Conservation (phyloP, 2,797 vertebrate genomes). For the Gallirallus australis region DNA sequence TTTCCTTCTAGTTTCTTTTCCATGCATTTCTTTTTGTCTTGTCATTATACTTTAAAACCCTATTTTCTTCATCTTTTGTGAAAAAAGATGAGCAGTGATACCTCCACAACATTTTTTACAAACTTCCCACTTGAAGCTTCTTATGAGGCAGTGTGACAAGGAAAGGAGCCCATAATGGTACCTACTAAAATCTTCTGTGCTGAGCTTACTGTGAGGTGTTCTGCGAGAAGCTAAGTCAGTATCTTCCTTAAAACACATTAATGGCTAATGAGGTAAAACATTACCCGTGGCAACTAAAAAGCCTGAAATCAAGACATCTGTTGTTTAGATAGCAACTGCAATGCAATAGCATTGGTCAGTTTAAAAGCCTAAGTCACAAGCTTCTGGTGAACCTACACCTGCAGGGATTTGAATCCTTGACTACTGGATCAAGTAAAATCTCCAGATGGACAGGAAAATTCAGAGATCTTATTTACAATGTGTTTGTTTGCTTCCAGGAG, state of each 20-base stretch:
- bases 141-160: neutral
- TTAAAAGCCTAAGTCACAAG: neutral
- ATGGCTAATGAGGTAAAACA: neutral
- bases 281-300: neutral
- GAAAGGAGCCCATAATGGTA: neutral
- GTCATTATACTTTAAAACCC: neutral
- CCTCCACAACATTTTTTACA: neutral
- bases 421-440: neutral
- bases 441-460: neutral
- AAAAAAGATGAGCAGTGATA: fast-evolving
- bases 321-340: neutral
- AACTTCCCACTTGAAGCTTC: neutral
- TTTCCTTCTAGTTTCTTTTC: neutral
- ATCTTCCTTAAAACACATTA: neutral
- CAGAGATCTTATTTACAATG: neutral
- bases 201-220: neutral
- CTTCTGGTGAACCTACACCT: neutral
- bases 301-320: neutral
- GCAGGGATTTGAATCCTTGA: fast-evolving
- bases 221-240: neutral
- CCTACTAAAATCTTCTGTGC: neutral
- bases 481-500: neutral
- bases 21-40: neutral
- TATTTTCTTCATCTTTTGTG: neutral
- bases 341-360: neutral